Evolutionary conservation across 2,888 invertebrate genomes (phyloP).

Genomic region (Habrosyne pyritoides): DNA sequence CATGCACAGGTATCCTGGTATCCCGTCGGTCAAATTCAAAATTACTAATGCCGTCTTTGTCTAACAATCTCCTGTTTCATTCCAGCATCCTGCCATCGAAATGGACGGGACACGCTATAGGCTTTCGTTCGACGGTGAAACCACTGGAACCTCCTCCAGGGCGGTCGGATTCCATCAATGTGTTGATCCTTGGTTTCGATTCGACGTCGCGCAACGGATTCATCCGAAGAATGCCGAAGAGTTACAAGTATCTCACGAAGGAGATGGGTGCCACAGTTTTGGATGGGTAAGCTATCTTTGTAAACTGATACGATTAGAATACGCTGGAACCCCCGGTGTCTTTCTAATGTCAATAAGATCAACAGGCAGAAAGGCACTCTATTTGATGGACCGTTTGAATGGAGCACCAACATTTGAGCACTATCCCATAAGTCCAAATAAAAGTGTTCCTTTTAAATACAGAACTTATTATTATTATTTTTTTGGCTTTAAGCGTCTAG

Average conservation of each 20-base stretch:
- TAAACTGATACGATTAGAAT: too few relatives aligned
- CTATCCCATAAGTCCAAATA: too few relatives aligned
- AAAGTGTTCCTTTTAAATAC: too few relatives aligned
- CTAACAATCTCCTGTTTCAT: constrained; percentile 7
- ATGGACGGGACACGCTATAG: constrained; percentile 61
- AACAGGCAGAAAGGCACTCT: too few relatives aligned
- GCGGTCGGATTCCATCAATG: constrained; percentile 74
- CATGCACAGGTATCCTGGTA: too few relatives aligned
- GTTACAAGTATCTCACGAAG: constrained; percentile 87
- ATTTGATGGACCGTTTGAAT: too few relatives aligned
- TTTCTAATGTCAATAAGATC: too few relatives aligned
- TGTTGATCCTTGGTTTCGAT: constrained; percentile 94
- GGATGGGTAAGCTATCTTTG: constrained; percentile 82
- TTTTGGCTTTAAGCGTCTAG: too few relatives aligned
- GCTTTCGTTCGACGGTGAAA: constrained; percentile 44
- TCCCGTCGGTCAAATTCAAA: too few relatives aligned
- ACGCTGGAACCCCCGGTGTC: too few relatives aligned
- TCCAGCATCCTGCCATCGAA: constrained; percentile 43
- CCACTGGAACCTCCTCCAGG: constrained; percentile 25
- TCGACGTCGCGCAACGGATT: constrained; percentile 93
- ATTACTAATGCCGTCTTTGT: background rate
- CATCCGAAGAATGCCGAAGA: constrained; percentile 89
- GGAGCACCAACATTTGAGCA: too few relatives aligned
- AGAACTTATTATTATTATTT: too few relatives aligned
- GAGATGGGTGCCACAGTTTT: constrained; percentile 85